Percentiles rank a stretch among this genome's conserved stretches.
Conservation (phyloP, 2,888 invertebrate genomes). For the Hyalella azteca region DNA sequence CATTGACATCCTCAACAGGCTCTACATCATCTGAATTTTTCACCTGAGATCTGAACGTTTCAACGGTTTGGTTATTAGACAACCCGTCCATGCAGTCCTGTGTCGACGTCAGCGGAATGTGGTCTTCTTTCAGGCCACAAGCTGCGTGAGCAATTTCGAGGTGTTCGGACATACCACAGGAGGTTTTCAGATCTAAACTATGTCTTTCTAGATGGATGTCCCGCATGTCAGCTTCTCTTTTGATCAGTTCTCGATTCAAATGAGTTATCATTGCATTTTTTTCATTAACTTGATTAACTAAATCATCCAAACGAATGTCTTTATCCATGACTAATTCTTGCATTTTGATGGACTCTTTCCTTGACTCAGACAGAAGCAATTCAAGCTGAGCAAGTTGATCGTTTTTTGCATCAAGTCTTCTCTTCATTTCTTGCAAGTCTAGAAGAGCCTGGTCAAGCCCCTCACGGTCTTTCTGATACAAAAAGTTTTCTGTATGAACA, state of each 20-base stretch:
- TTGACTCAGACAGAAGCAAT: no score
- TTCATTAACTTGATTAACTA: slow-evolving; percentile 15
- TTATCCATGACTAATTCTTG: slow-evolving; percentile 7
- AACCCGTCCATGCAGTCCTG: background rate
- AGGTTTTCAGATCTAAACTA: background rate
- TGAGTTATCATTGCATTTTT: background rate
- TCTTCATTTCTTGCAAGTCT: background rate
- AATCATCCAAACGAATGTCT: background rate
- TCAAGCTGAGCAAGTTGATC: no score
- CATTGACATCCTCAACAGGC: background rate
- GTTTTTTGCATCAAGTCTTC: background rate
- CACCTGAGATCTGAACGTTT: background rate
- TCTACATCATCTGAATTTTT: background rate
- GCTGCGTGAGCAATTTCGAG: slow-evolving; percentile 20
- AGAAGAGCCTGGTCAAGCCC: background rate
- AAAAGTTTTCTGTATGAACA: no score
- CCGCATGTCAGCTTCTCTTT: background rate
- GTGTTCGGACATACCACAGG: slow-evolving; percentile 1
- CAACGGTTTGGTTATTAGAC: background rate
- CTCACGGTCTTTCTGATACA: background rate
- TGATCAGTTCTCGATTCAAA: background rate
- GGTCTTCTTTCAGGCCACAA: background rate
- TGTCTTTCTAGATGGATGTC: background rate
- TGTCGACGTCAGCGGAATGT: background rate
- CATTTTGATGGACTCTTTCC: background rate